Conservation (phyloP, 2,797 vertebrate genomes). For the Scolopax rusticola region DNA sequence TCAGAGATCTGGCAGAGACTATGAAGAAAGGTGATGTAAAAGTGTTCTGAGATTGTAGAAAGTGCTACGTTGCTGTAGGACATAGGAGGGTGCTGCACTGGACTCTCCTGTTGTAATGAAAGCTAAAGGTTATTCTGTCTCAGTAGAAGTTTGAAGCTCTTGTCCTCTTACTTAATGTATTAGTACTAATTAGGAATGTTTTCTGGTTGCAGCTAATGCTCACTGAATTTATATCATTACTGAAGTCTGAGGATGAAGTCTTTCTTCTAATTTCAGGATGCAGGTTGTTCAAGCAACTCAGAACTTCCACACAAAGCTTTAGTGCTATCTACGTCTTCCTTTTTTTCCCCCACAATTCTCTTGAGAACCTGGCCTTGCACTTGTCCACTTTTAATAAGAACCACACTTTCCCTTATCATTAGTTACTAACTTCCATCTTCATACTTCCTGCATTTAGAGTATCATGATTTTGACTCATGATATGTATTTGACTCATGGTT, state of each 20-base stretch:
- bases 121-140: not conserved
- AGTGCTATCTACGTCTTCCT: not conserved
- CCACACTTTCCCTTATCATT: not conserved
- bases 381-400: not conserved
- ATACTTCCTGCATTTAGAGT: not conserved
- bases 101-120: not conserved
- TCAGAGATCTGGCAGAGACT: not conserved
- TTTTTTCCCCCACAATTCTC: fast-evolving
- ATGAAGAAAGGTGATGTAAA: not conserved
- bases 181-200: not conserved
- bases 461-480: not conserved
- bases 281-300: not conserved
- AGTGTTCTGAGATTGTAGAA: not conserved
- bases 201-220: not conserved
- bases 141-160: not conserved
- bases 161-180: not conserved
- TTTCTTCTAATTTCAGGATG: not conserved
- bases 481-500: not conserved
- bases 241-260: not conserved
- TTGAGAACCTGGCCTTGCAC: not conserved
- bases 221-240: not conserved
- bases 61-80: not conserved
- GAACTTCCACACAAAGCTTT: not conserved
- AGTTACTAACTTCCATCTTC: not conserved
- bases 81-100: not conserved